These are phyloP conservation scores for Eunapius fragilis DNA, from an alignment of 37 sponge, comb jelly and placozoan species.

Conservation along the genomic window DNA sequence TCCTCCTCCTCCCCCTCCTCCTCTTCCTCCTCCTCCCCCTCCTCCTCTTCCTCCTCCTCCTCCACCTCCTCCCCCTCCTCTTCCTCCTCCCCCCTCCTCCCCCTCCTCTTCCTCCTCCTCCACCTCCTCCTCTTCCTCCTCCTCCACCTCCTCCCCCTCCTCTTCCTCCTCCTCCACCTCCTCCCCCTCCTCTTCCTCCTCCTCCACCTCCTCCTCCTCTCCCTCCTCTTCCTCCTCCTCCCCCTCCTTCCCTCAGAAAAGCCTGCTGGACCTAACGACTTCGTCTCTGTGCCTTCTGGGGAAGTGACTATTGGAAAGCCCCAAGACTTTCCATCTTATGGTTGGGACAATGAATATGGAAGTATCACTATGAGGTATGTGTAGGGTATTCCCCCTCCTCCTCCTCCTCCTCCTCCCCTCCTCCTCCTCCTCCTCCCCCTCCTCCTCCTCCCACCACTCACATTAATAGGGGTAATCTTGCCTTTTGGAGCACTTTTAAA, in stretches of 20 bases:
- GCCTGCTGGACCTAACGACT: constrained; percentile 19
- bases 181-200: not conserved
- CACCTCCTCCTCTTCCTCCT: constrained; percentile 26
- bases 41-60: too few relatives aligned
- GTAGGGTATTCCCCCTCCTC: not conserved
- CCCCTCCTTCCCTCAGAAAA: too few relatives aligned
- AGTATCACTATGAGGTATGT: not conserved
- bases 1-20: not conserved
- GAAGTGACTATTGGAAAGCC: constrained; percentile 68
- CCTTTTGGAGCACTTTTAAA: too few relatives aligned
- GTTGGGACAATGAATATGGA: constrained; percentile 90
- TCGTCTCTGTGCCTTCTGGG: constrained; percentile 51
- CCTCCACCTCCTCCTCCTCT: not conserved
- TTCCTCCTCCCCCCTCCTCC: constrained; percentile 7
- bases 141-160: not conserved
- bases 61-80: too few relatives aligned
- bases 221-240: not conserved
- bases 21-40: too few relatives aligned
- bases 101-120: constrained; percentile 12
- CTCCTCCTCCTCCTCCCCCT: not conserved
- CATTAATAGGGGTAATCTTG: too few relatives aligned
- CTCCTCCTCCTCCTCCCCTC: not conserved
- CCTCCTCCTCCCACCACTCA: too few relatives aligned
- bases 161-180: not conserved
- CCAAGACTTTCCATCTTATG: constrained; percentile 72